Conservation (phyloP, 2,113 vertebrate genomes). For the Brienomyrus longianalis region DNA sequence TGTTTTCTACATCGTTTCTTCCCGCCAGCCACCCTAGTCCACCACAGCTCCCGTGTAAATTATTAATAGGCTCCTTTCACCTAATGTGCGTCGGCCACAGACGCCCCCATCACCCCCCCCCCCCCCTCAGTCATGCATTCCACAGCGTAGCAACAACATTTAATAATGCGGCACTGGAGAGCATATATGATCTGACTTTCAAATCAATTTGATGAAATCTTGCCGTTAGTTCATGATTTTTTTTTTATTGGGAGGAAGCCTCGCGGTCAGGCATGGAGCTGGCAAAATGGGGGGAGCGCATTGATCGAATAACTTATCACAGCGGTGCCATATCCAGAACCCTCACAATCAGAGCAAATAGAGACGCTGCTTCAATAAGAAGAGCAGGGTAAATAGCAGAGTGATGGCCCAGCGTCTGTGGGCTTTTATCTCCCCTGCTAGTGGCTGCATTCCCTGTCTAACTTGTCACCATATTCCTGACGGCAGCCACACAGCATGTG, state of each 20-base stretch:
- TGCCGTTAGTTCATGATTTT: slow-evolving; percentile 46
- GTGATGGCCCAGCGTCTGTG: not conserved
- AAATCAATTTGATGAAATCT: slow-evolving; percentile 54
- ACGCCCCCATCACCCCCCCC: slow-evolving; percentile 12
- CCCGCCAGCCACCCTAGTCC: slow-evolving; percentile 14
- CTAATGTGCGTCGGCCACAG: not conserved
- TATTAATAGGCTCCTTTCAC: slow-evolving; percentile 14
- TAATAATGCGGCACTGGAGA: slow-evolving; percentile 50
- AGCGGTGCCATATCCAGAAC: not conserved
- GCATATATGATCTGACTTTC: slow-evolving; percentile 51
- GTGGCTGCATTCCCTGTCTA: not conserved
- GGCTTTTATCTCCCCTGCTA: too few species aligned
- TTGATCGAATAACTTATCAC: not conserved
- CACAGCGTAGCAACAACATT: slow-evolving; percentile 46
- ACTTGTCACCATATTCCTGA: not conserved
- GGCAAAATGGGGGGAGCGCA: not conserved
- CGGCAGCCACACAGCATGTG: not conserved
- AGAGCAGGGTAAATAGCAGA: not conserved
- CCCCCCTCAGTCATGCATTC: slow-evolving; percentile 46
- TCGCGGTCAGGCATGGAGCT: not conserved
- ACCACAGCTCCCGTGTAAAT: slow-evolving; percentile 10
- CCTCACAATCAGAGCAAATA: not conserved
- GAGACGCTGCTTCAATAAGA: not conserved
- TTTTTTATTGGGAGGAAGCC: slow-evolving; percentile 46
- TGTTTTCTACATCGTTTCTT: slow-evolving; percentile 31